Evolutionary conservation across 2,113 vertebrate genomes (phyloP), one percentile per base, ranked within the genome.

Genomic region (Himantopus leucocephalus): DNA sequence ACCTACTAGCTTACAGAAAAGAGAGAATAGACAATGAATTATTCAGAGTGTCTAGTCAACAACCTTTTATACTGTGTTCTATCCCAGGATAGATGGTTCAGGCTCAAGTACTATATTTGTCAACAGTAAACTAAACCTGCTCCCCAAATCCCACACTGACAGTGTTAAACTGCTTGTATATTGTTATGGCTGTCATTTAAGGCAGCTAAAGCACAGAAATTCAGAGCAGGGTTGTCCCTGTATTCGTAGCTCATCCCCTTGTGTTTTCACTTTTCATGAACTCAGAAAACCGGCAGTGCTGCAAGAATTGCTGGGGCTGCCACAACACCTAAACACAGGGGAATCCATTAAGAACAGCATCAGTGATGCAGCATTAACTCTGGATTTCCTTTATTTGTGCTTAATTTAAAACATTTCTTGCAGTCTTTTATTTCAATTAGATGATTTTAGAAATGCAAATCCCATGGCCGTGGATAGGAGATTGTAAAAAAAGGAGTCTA

Each of bases 61-160:
- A 94, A 86, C 60, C 77, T 95, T 96, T 96, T 96, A 92, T 89
- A 88, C 27, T 7, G 3, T 92, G 83, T 91, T 97, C 64, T 95
- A 79, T 89, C 90, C 68, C 58, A 92, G 80, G 80, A 95, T 92
- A 90, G 82, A 88, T 96, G 82, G 72, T 90, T 97, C 70, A 86
- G 68, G 62, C 91, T 92, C 88, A 94, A 91, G 85, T 80, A 89
- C 83, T 91, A 29, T 94, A 93, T 97, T 97, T 95, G 96, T 97
- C 90, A 97, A 94, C 68, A 86, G 81, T 74, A 92, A 96, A 90
- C 68, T 81, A 90, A 94, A 84, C 91, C 47, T 83, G 67, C 58
- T 96, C 70, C 82, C 94, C 94, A 94, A 96, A 96, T 92, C 88
- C 77, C 95, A 93, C 41, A 64, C 32, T 74, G 92, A 60, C 72